A percentile compares a stretch with the other conserved stretches of the same genome.
These are phyloP conservation scores for Xerus rutilus DNA, from an alignment of 2,797 vertebrate species.

Conservation along the genomic window DNA sequence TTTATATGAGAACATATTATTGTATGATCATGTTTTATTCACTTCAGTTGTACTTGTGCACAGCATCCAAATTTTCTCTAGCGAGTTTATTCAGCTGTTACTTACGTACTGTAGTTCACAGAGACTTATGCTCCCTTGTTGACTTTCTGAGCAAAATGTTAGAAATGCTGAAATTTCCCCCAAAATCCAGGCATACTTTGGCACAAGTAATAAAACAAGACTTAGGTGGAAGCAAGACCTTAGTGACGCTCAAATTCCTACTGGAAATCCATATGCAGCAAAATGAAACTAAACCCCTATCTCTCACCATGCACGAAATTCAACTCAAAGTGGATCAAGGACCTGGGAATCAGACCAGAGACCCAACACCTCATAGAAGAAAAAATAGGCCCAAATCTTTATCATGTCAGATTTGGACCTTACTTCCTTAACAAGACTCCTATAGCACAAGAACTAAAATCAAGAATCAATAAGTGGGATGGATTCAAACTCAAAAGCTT, in stretches of 20 bases:
- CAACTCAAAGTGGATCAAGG: no score
- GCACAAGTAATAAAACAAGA: background rate
- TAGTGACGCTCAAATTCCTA: background rate
- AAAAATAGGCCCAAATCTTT: no score
- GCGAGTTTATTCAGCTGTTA: background rate
- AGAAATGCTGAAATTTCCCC: background rate
- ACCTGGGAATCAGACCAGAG: no score
- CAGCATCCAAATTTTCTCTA: background rate
- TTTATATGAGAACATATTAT: background rate
- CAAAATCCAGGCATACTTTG: background rate
- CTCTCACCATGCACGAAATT: no score
- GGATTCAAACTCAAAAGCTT: no score
- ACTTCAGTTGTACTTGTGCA: background rate
- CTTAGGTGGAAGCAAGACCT: background rate
- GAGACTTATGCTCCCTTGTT: background rate
- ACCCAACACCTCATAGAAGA: no score
- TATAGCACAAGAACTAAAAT: no score
- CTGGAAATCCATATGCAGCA: no score
- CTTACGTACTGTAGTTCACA: background rate
- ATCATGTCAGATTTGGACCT: no score
- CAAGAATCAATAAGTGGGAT: no score
- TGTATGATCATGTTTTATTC: background rate
- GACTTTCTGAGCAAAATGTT: background rate
- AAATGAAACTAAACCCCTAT: no score
- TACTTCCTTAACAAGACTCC: no score